Conservation (phyloP, 2,113 vertebrate genomes). For the Siniperca chuatsi region DNA sequence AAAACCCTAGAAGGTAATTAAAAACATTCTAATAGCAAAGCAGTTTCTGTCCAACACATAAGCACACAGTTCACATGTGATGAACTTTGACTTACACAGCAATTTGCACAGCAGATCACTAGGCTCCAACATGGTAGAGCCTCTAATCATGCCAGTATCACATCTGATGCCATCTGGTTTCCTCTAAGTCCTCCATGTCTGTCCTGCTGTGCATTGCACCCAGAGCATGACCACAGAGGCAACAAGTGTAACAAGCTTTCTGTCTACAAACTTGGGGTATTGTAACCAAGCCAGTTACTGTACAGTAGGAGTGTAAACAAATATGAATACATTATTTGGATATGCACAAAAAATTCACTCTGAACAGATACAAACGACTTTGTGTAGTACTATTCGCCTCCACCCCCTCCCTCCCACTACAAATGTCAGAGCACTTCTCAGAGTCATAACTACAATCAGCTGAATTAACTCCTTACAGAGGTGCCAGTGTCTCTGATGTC, state of each 20-base stretch:
- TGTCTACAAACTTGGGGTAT: background rate
- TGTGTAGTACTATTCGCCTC: background rate
- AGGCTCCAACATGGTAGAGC: background rate
- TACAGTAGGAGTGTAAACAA: background rate
- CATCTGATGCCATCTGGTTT: background rate
- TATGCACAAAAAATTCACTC: background rate
- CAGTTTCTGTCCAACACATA: background rate
- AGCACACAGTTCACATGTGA: conserved; percentile 3
- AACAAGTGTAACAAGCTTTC: background rate
- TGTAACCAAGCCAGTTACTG: background rate
- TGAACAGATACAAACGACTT: background rate
- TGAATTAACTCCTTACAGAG: no score
- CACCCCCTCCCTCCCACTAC: background rate
- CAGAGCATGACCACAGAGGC: background rate
- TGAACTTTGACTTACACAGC: background rate
- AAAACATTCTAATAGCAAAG: background rate
- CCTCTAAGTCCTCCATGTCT: background rate
- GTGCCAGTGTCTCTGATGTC: no score
- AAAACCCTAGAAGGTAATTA: background rate
- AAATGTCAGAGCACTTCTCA: no score
- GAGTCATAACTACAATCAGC: no score
- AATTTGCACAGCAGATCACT: conserved; percentile 1
- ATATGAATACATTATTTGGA: background rate
- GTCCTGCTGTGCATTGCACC: background rate
- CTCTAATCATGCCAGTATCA: background rate